Evolutionary conservation across 1,140 invertebrate species (phyloP).

Genomic region (Episyrphus balteatus): DNA sequence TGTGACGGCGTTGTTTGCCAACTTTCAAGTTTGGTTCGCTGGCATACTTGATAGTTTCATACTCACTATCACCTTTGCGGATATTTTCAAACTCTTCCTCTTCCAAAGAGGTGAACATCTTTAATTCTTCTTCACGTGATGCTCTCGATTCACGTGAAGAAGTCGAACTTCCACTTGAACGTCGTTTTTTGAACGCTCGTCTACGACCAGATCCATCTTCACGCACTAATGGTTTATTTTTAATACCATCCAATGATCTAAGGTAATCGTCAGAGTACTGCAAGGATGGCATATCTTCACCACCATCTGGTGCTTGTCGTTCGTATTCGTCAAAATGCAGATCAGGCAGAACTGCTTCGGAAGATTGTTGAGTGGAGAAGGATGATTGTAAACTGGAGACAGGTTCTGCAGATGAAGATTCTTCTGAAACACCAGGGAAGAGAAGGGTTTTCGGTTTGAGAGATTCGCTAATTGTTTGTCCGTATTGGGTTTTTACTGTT

Average conservation of each 20-base stretch:
- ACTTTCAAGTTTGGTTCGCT: conserved; percentile 23
- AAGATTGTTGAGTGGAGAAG: conserved; percentile 25
- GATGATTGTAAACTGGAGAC: conserved; percentile 27
- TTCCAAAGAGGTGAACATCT: conserved; percentile 48
- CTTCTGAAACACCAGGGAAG: conserved; percentile 28
- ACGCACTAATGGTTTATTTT: conserved; percentile 42
- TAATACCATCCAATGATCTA: conserved; percentile 47
- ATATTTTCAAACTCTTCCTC: conserved; percentile 43
- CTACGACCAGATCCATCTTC: conserved; percentile 45
- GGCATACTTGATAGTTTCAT: conserved; percentile 30
- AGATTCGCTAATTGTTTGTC: conserved; percentile 15
- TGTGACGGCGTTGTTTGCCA: conserved; percentile 25
- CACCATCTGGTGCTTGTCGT: conserved; percentile 28
- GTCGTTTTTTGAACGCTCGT: conserved; percentile 45
- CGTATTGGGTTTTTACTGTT: conserved; percentile 28
- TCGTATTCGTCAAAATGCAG: conserved; percentile 10
- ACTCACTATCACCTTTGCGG: conserved; percentile 23
- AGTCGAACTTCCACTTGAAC: conserved; percentile 42
- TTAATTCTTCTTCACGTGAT: conserved; percentile 46
- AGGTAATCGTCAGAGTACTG: conserved; percentile 33
- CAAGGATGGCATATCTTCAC: conserved; percentile 17
- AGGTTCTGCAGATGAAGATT: conserved; percentile 28
- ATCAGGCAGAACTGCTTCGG: conserved; percentile 7
- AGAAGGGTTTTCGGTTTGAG: conserved; percentile 17
- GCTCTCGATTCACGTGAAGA: conserved; percentile 42